Percentiles rank a stretch among this genome's conserved stretches.
Conservation (phyloP, 2,888 invertebrate genomes). For the Sturmia bella region DNA sequence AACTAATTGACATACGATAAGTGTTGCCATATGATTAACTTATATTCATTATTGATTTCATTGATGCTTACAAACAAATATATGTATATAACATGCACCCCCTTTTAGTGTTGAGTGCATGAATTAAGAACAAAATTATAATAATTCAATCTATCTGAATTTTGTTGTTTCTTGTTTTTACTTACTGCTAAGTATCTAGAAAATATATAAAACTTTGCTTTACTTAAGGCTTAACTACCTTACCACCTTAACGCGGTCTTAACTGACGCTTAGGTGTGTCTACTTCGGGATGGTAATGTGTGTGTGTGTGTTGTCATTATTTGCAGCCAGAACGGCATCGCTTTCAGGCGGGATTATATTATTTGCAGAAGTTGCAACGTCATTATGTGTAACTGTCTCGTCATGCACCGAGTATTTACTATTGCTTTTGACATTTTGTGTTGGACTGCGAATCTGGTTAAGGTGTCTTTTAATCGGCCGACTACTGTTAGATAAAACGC, state of each 20-base stretch:
- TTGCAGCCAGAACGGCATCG: slow-evolving; percentile 7
- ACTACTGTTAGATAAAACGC: slow-evolving; percentile 37
- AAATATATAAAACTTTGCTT: too few species aligned
- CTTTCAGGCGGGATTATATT: slow-evolving; percentile 25
- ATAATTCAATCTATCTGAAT: too few species aligned
- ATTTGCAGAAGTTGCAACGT: slow-evolving; percentile 21
- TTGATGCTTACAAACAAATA: too few species aligned
- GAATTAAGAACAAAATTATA: too few species aligned
- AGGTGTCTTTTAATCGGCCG: slow-evolving; percentile 54
- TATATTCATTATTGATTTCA: too few species aligned
- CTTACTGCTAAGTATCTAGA: too few species aligned
- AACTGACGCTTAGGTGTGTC: slow-evolving; percentile 49
- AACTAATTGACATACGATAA: too few species aligned
- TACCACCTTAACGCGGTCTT: slow-evolving; percentile 43
- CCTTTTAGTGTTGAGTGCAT: too few species aligned
- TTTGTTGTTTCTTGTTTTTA: too few species aligned
- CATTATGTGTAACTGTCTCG: slow-evolving; percentile 28
- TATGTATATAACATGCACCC: too few species aligned
- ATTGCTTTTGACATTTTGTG: slow-evolving; percentile 17
- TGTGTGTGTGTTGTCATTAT: slow-evolving; percentile 16
- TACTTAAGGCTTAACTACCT: slow-evolving; percentile 22
- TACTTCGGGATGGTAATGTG: slow-evolving; percentile 33
- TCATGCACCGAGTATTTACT: slow-evolving; percentile 34
- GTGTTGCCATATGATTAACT: too few species aligned
- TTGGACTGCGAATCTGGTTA: slow-evolving; percentile 56